A percentile compares a stretch with the other conserved stretches of the same genome.
These are phyloP conservation scores for Monopterus albus DNA, from an alignment of 2,113 vertebrate genomes.

Conservation along the genomic window DNA sequence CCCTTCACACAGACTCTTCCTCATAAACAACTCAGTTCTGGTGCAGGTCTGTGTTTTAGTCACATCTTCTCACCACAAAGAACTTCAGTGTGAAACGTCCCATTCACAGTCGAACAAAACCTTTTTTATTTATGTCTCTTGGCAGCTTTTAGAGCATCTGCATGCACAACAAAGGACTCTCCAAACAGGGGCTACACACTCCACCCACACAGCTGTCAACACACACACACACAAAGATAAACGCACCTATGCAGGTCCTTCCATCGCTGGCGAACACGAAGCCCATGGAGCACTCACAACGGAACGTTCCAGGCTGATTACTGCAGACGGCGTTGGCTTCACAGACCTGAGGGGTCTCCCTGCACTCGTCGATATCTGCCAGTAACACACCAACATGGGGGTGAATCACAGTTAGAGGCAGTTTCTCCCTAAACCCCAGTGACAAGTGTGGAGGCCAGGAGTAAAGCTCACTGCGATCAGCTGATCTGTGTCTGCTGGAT, in stretches of 20 bases:
- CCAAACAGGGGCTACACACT: slow-evolving; percentile 6
- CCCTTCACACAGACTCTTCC: too few relatives aligned
- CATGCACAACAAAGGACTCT: slow-evolving; percentile 5
- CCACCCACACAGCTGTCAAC: slow-evolving; percentile 13
- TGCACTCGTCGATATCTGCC: slow-evolving; percentile 90
- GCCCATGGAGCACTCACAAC: slow-evolving; percentile 87
- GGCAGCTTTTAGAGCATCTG: slow-evolving; percentile 29
- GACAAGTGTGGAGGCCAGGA: too few relatives aligned
- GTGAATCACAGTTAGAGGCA: neutral
- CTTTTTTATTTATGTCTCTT: slow-evolving; percentile 12
- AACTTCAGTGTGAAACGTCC: neutral
- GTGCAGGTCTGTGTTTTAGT: neutral
- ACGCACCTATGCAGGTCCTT: slow-evolving; percentile 84
- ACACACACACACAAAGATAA: slow-evolving; percentile 10
- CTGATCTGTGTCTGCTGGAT: too few relatives aligned
- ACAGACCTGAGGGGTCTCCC: slow-evolving; percentile 81
- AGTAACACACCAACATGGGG: neutral
- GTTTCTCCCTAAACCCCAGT: neutral
- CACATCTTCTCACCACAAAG: neutral
- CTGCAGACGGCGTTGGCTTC: slow-evolving; percentile 84
- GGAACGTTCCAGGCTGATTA: slow-evolving; percentile 91
- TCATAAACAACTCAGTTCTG: neutral
- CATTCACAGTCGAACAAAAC: neutral
- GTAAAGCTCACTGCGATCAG: too few relatives aligned
- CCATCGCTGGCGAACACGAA: slow-evolving; percentile 85